Base-by-base conservation (phyloP, 2,888 invertebrate genomes). In the Drosophila peninsularis region DNA sequence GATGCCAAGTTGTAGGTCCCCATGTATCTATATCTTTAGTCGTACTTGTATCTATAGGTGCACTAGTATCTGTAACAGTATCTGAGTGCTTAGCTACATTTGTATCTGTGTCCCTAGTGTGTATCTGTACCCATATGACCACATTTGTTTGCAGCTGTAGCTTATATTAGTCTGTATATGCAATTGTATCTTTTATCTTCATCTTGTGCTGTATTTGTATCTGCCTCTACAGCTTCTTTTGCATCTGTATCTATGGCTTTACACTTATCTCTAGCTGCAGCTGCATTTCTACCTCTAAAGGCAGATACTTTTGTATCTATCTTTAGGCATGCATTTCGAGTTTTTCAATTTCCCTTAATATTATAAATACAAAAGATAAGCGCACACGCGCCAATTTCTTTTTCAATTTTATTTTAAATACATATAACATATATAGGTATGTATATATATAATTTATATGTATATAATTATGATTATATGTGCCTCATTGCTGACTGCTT, bases 301-400 rank as follows among this genome's bases (percentile, higher is more conserved):
- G 42, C 10, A 54, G 24, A 7, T 24, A 27, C 27, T 2, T 47
- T n/a, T 50, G 37, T 41, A 52, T 62, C 30, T 19, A 13, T 34
- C 34, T 49, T 19, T 13, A 1, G 19, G 32, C 47, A 19, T 49
- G 17, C 13, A 17, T 17, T 34, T 19, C 5, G 1, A 7, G 5
- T 19, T 34, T 21, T 34, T 1, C 5, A 21, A 50, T 34, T 19
- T 52, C 37, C 52, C 36, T 37, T 62, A 37, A 37, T 24, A 54
- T 61, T 32, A 32, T 9, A 32, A 61, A 34, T 21, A 39, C 24
- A 32, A 53, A 41, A 30, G 50, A 58, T 55, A 44, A 67, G 67
- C n/a, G 67, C 21, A 32, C 65, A 66, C 67, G 68, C 52, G 66
- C 66, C 66, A 66, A 67, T 66, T 36, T 45, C 10, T 24, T n/a